Evolutionary conservation across 2,888 invertebrate genomes (phyloP).

Genomic region (Sarcophaga subvicina): DNA sequence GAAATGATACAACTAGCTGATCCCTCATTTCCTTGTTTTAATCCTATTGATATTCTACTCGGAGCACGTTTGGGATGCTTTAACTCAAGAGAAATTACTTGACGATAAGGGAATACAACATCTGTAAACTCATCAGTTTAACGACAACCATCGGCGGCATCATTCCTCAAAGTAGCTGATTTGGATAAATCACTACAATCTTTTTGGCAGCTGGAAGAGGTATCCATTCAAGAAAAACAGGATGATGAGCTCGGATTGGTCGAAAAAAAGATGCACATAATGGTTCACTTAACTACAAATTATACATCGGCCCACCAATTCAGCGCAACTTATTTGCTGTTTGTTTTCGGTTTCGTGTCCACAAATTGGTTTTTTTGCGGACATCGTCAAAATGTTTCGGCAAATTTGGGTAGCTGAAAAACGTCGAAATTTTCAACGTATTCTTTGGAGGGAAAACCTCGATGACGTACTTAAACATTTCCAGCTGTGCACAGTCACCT

Average conservation of each 20-base stretch:
- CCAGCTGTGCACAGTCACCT: no score
- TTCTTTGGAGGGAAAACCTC: conserved; percentile 28
- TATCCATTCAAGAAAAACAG: not conserved
- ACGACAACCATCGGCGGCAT: conserved; percentile 1
- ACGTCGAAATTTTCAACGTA: conserved; percentile 49
- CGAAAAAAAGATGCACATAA: conserved; percentile 19
- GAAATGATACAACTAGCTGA: not conserved
- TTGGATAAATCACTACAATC: conserved; percentile 5
- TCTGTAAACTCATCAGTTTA: not conserved
- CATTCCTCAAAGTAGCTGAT: conserved; percentile 22
- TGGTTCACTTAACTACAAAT: conserved; percentile 1
- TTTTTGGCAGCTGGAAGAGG: no score
- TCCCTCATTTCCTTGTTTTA: not conserved
- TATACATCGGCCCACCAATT: conserved; percentile 39
- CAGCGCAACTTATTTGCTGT: conserved; percentile 54
- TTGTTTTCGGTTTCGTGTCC: conserved; percentile 47
- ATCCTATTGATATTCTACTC: conserved; percentile 11
- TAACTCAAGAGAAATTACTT: no score
- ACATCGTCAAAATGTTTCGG: conserved; percentile 58
- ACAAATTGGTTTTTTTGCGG: conserved; percentile 54
- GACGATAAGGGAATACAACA: not conserved
- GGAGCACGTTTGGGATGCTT: conserved; percentile 7
- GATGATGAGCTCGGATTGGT: not conserved
- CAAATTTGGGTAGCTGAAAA: conserved; percentile 47
- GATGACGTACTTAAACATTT: not conserved